phyloP scores from a whole-genome alignment of 2,888 invertebrate genomes.

The Sphinx pinastri region DNA sequence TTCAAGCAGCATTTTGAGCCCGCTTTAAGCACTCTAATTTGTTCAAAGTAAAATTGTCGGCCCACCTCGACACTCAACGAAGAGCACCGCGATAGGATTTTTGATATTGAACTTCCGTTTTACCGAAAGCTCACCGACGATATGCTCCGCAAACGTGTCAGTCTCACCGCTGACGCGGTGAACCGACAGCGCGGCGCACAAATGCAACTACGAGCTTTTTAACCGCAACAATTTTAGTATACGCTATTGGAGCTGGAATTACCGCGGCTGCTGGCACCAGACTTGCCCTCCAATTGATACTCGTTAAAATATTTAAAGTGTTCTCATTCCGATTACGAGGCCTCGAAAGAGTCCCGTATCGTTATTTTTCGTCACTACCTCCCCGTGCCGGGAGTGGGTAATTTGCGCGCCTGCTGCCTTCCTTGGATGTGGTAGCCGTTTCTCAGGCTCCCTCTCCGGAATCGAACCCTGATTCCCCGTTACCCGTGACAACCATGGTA shows the following conservation, averaged over 20 bases:
- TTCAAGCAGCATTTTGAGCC: too few species aligned
- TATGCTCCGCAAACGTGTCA: conserved; percentile 56
- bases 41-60: conserved; percentile 85
- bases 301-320: too few species aligned
- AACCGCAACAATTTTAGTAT: conserved; percentile 89
- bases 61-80: conserved; percentile 53
- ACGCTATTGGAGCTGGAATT: conserved; percentile 88
- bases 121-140: conserved; percentile 57
- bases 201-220: conserved; percentile 86
- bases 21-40: too few species aligned
- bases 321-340: too few species aligned
- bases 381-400: too few species aligned
- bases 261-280: conserved; percentile 88
- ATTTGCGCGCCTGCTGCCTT: too few species aligned
- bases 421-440: too few species aligned
- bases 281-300: conserved; percentile 85
- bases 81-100: conserved; percentile 53
- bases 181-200: conserved; percentile 75
- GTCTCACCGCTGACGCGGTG: conserved; percentile 66
- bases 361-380: too few species aligned
- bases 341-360: too few species aligned
- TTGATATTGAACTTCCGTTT: conserved; percentile 51
- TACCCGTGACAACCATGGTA: too few species aligned
- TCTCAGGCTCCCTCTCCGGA: too few species aligned
- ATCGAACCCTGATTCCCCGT: too few species aligned